A percentile compares a stretch with the other conserved stretches of the same genome.
phyloP scores from a whole-genome alignment of 2,888 invertebrate species.

The Athalia cordata region DNA sequence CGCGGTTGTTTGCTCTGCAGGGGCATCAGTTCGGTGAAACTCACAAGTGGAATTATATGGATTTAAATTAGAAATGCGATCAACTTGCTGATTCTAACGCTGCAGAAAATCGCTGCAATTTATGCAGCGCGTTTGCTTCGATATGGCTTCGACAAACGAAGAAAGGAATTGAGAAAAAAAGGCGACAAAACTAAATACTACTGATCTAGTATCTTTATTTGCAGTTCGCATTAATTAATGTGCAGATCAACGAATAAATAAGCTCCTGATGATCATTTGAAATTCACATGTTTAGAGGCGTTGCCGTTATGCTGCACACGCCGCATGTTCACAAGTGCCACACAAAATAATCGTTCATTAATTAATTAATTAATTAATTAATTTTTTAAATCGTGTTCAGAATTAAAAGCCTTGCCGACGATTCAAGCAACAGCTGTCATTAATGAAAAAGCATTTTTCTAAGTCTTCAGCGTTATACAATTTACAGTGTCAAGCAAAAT shows the following conservation, averaged over 20 bases:
- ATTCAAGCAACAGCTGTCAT: too few species aligned
- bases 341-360: neutral
- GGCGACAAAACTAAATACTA: neutral
- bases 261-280: neutral
- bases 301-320: too few species aligned
- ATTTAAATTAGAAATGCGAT: slow-evolving; percentile 60
- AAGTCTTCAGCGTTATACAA: too few species aligned
- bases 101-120: too few species aligned
- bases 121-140: neutral
- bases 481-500: too few species aligned
- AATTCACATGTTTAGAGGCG: too few species aligned
- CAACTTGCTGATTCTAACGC: slow-evolving; percentile 50
- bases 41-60: slow-evolving; percentile 62
- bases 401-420: too few species aligned
- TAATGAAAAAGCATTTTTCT: too few species aligned
- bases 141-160: neutral
- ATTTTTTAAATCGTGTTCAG: neutral
- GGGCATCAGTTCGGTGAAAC: neutral
- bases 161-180: neutral
- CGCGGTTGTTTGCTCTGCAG: neutral
- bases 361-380: neutral
- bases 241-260: too few species aligned
- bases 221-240: too few species aligned
- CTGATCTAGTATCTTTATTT: neutral
- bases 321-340: too few species aligned